phyloP scores from a whole-genome alignment of 2,888 invertebrate genomes.

The Napeogenes sylphis region DNA sequence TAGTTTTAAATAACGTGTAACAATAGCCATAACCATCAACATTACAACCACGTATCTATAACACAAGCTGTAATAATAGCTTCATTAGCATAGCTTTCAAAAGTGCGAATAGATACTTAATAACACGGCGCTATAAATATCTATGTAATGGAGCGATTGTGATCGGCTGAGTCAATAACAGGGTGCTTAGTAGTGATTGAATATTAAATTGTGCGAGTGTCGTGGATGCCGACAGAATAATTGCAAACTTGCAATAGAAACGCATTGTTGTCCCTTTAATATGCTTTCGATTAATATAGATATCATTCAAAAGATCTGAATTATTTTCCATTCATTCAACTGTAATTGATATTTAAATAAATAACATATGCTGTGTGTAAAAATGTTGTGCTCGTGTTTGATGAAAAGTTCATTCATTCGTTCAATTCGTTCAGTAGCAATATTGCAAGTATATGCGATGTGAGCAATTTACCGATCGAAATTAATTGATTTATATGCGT shows the following conservation, averaged over 20 bases:
- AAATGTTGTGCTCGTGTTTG: conserved; percentile 3
- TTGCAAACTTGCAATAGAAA: conserved; percentile 14
- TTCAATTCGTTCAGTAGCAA: no score
- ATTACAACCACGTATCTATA: conserved; percentile 16
- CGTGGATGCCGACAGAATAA: conserved; percentile 10
- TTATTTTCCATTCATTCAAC: not conserved
- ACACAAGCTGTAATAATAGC: conserved; percentile 8
- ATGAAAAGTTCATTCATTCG: no score
- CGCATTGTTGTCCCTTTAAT: conserved; percentile 9
- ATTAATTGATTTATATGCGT: conserved; percentile 69
- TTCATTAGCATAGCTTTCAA: conserved; percentile 15
- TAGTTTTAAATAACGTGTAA: not conserved
- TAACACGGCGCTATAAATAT: conserved; percentile 25
- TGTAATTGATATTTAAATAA: no score
- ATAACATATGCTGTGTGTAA: no score
- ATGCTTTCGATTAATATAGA: conserved; percentile 1
- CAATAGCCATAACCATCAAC: not conserved
- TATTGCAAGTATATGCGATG: conserved; percentile 8
- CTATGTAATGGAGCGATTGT: conserved; percentile 28
- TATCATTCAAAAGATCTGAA: not conserved
- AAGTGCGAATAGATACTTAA: conserved; percentile 24
- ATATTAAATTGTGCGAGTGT: conserved; percentile 41
- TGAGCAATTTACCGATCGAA: conserved; percentile 68
- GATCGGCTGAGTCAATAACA: conserved; percentile 44
- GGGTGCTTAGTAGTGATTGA: conserved; percentile 45